Evolutionary conservation across 2,797 vertebrate genomes (phyloP).

Genomic region (Cossypha caffra): DNA sequence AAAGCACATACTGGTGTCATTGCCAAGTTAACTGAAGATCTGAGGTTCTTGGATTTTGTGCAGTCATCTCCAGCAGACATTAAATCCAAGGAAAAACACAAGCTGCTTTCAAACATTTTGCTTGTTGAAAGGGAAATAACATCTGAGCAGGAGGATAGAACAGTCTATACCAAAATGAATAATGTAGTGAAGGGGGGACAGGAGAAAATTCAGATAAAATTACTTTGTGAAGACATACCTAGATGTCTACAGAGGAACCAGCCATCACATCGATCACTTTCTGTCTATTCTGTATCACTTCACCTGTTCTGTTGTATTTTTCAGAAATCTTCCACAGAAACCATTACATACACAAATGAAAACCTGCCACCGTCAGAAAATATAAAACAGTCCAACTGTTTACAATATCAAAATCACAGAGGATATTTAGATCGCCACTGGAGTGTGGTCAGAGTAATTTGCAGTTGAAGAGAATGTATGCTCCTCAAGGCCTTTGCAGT

Average conservation of each 20-base stretch:
- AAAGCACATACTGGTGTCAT: neutral
- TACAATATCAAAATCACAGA: neutral
- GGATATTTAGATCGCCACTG: neutral
- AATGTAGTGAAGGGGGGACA: accelerated
- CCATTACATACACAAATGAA: neutral
- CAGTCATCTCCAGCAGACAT: neutral
- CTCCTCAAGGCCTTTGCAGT: accelerated
- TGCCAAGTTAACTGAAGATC: neutral
- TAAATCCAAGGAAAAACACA: neutral
- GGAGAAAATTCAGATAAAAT: neutral
- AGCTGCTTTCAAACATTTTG: neutral
- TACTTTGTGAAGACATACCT: neutral
- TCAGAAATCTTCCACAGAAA: neutral
- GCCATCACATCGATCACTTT: neutral
- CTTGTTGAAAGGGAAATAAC: neutral
- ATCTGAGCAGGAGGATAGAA: neutral
- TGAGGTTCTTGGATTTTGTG: neutral
- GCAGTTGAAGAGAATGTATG: neutral
- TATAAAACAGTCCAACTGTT: neutral
- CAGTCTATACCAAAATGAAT: neutral
- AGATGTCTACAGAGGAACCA: neutral
- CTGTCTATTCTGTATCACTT: neutral
- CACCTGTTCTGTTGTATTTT: neutral
- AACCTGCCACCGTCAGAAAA: neutral
- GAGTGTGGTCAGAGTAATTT: neutral